Conservation (phyloP, 35 echinoderm and acorn worm genomes). For the Stichopus chloronotus region DNA sequence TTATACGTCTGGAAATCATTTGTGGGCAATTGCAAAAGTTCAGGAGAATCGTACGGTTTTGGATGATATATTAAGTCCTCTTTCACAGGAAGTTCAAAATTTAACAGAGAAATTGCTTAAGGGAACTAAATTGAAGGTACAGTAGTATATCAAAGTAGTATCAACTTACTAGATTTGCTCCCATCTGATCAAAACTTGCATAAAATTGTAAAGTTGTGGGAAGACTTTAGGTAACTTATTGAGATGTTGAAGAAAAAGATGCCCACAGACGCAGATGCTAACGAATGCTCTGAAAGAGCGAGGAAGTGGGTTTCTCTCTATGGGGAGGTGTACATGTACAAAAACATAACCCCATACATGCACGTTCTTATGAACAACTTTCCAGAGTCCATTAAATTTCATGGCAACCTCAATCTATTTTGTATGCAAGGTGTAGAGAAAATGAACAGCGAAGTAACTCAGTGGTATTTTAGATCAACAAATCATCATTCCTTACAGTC, state of each 20-base stretch:
- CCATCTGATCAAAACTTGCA: not conserved
- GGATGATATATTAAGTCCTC: not conserved
- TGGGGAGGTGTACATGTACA: not conserved
- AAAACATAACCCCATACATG: conserved; percentile 26
- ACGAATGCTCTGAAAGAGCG: not conserved
- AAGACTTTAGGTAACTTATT: not conserved
- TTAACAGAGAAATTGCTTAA: not conserved
- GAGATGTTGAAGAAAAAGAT: not conserved
- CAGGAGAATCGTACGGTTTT: not conserved
- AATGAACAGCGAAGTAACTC: not conserved
- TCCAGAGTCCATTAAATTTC: not conserved
- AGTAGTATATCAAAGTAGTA: not conserved
- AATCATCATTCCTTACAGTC: not conserved
- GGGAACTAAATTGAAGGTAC: not conserved
- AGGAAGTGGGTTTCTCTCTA: not conserved
- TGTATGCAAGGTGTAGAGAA: conserved; percentile 4
- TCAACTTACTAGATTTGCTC: not conserved
- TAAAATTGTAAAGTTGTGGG: not conserved
- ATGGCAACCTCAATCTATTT: not conserved
- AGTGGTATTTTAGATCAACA: conserved; percentile 11
- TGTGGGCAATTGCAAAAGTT: not conserved
- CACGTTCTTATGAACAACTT: not conserved
- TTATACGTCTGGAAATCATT: not conserved
- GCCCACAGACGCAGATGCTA: not conserved
- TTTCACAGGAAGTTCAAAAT: not conserved